Conservation (phyloP, 2,888 invertebrate species). For the Microdon myrmicae region DNA sequence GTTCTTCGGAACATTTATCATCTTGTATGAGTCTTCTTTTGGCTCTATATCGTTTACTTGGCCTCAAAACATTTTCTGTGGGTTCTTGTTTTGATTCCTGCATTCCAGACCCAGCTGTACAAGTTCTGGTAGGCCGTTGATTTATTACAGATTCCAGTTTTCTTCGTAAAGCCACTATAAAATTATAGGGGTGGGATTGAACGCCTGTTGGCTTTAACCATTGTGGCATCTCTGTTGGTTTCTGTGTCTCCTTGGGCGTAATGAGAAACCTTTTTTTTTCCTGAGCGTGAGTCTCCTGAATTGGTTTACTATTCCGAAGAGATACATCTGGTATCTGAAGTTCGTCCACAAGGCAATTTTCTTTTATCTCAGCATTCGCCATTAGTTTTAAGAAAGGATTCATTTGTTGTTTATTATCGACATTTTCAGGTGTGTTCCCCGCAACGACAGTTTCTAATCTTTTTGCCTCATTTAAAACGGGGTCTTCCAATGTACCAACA, state of each 20-base stretch:
- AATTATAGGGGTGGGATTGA: conserved; percentile 71
- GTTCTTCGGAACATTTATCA: conserved; percentile 1
- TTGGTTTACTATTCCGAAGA: no score
- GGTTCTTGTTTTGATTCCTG: conserved; percentile 2
- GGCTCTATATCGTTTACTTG: conserved; percentile 16
- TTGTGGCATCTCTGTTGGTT: conserved; percentile 56
- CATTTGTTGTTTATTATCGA: background rate
- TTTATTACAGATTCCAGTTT: conserved; percentile 67
- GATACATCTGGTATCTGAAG: no score
- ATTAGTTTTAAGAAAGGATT: background rate
- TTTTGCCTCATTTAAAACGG: no score
- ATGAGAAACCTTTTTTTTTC: no score
- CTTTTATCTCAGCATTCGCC: background rate
- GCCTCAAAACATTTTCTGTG: conserved; percentile 23
- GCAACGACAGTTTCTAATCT: no score
- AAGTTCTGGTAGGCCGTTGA: conserved; percentile 38
- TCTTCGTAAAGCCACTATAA: conserved; percentile 71
- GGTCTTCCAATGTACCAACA: no score
- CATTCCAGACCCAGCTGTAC: conserved; percentile 11
- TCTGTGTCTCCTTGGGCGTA: conserved; percentile 16
- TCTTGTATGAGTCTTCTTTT: conserved; percentile 33
- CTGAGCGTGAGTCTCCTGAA: no score
- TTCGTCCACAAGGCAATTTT: no score
- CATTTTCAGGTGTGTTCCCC: no score
- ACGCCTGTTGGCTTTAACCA: conserved; percentile 66